A percentile compares a stretch with the other conserved stretches of the same genome.
Conservation (phyloP, 2,797 vertebrate species). For the Apogon hyalosoma region DNA sequence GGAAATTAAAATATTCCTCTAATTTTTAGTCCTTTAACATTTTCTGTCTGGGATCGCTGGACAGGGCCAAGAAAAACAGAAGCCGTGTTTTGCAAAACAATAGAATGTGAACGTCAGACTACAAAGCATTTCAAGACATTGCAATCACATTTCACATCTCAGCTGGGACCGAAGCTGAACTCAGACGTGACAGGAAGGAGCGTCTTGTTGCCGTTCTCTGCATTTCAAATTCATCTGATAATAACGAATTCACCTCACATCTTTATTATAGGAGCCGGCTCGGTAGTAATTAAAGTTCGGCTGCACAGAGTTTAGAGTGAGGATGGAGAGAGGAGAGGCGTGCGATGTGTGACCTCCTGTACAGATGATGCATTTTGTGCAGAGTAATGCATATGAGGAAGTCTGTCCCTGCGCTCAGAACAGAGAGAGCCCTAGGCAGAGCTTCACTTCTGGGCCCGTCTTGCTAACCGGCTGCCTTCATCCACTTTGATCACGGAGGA, state of each 20-base stretch:
- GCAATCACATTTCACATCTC: slow-evolving; percentile 22
- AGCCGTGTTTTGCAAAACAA: neutral
- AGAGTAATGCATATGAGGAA: slow-evolving; percentile 36
- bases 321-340: neutral
- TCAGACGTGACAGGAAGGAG: slow-evolving; percentile 10
- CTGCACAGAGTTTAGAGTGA: slow-evolving; percentile 4
- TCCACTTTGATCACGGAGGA: slow-evolving; percentile 80
- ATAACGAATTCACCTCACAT: slow-evolving; percentile 11
- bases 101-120: slow-evolving; percentile 10
- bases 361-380: slow-evolving; percentile 35
- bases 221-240: slow-evolving; percentile 30
- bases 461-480: slow-evolving; percentile 69
- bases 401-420: slow-evolving; percentile 47
- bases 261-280: neutral
- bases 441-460: slow-evolving; percentile 66
- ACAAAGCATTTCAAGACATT: slow-evolving; percentile 11
- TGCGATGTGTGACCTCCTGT: neutral
- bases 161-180: slow-evolving; percentile 9
- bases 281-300: slow-evolving; percentile 10
- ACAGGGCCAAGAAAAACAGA: too few relatives aligned
- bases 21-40: too few relatives aligned
- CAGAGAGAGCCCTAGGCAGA: slow-evolving; percentile 61
- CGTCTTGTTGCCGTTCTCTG: slow-evolving; percentile 7
- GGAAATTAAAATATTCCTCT: too few relatives aligned
- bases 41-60: too few relatives aligned